Evolutionary conservation across 2,888 invertebrate species (phyloP).

Genomic region (Agrochola macilenta): DNA sequence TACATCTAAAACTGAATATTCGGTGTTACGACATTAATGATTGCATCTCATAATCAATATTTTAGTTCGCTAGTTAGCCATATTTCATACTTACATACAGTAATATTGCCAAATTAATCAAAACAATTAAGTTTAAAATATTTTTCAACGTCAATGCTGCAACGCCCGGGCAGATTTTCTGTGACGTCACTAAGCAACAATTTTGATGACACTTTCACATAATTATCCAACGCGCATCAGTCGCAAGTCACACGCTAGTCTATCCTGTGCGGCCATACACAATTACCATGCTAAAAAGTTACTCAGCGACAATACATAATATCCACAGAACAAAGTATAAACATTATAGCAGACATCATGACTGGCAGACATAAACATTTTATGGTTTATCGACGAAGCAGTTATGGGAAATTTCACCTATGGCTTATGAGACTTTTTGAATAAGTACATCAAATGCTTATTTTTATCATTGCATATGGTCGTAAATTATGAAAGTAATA

Average conservation of each 20-base stretch:
- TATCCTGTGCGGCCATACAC: conserved; percentile 16
- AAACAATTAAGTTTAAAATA: too few species aligned
- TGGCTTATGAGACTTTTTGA: conserved; percentile 54
- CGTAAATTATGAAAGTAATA: conserved; percentile 55
- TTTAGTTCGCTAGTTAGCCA: too few species aligned
- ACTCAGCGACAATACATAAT: conserved; percentile 54
- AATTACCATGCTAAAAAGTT: conserved; percentile 54
- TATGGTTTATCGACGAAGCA: conserved; percentile 73
- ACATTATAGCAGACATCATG: conserved; percentile 61
- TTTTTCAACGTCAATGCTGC: too few species aligned
- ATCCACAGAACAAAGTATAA: conserved; percentile 50
- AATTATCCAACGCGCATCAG: not conserved
- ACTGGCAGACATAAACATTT: conserved; percentile 73
- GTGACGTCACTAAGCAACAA: too few species aligned
- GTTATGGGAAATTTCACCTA: conserved; percentile 56
- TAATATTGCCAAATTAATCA: too few species aligned
- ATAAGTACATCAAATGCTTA: conserved; percentile 56
- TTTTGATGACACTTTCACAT: not conserved
- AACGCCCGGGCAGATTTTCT: too few species aligned
- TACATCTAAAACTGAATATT: too few species aligned
- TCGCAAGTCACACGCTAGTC: not conserved
- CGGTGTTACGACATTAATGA: too few species aligned
- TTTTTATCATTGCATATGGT: conserved; percentile 58
- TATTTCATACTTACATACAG: too few species aligned
- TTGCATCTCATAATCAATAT: too few species aligned